Conservation (phyloP, 1,140 invertebrate species). For the Caenorhabditis tropicalis region DNA sequence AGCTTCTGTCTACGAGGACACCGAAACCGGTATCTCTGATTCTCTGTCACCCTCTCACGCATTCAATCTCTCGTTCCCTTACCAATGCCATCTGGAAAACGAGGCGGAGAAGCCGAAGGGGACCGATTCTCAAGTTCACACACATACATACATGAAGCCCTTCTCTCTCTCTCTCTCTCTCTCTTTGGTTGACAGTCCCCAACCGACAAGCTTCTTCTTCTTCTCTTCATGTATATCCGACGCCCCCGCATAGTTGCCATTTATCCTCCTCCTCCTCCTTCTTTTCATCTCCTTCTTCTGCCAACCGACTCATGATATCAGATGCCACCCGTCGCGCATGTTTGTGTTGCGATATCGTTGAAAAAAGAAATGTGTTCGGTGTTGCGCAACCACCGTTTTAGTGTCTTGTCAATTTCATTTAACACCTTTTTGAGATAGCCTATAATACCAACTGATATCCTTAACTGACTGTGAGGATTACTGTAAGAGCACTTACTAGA, state of each 20-base stretch:
- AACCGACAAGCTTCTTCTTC: constrained; percentile 38
- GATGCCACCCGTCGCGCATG: constrained; percentile 11
- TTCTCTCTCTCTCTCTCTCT: too few species aligned
- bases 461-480: too few species aligned
- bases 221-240: not conserved
- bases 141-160: constrained; percentile 2
- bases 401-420: not conserved
- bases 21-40: constrained; percentile 29
- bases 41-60: not conserved
- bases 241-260: constrained; percentile 9
- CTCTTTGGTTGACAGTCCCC: not conserved
- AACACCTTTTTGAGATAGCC: not conserved
- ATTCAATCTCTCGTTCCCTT: not conserved
- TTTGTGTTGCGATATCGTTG: constrained; percentile 19
- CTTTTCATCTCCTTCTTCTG: not conserved
- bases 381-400: constrained; percentile 8
- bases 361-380: constrained; percentile 14
- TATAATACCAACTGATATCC: too few species aligned
- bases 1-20: constrained; percentile 38
- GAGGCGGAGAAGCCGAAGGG: constrained; percentile 25
- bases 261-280: not conserved
- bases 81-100: constrained; percentile 43
- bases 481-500: too few species aligned
- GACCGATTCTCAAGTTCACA: constrained; percentile 23
- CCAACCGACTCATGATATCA: constrained; percentile 37